phyloP scores from a whole-genome alignment of 2,797 vertebrate species.

The Saguinus oedipus region DNA sequence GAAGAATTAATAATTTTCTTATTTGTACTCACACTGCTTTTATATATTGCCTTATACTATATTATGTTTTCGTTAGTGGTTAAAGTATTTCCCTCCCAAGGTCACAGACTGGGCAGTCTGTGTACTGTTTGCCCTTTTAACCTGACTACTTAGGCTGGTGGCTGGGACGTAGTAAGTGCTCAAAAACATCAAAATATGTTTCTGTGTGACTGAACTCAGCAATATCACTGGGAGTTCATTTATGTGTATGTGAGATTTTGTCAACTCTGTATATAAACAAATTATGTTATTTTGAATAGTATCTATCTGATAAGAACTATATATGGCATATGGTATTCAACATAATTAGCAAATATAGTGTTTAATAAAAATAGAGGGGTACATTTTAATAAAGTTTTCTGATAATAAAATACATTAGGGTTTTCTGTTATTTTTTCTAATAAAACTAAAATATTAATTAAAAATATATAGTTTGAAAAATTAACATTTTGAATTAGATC shows the following conservation, averaged over 20 bases:
- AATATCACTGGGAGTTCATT: neutral
- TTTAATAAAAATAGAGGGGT: neutral
- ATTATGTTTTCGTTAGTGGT: neutral
- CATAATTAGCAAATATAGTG: neutral
- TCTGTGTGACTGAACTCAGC: neutral
- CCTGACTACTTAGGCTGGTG: neutral
- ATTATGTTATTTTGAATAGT: neutral
- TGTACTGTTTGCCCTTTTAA: neutral
- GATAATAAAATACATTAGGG: neutral
- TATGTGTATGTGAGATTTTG: neutral
- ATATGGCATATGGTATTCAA: neutral
- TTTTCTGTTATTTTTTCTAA: neutral
- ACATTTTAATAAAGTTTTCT: neutral
- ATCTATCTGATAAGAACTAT: neutral
- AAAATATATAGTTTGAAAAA: neutral
- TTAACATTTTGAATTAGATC: neutral
- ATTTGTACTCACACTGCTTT: neutral
- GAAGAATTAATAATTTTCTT: neutral
- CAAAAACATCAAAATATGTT: neutral
- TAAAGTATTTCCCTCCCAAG: neutral
- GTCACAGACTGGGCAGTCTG: neutral
- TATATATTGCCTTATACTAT: neutral
- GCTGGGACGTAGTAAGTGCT: neutral
- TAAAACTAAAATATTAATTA: constrained; percentile 24
- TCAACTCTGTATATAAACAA: neutral